Percentiles rank a stretch among this genome's conserved stretches.
Evolutionary conservation across 2,797 vertebrate genomes (phyloP).

Genomic region (Lerista edwardsae): DNA sequence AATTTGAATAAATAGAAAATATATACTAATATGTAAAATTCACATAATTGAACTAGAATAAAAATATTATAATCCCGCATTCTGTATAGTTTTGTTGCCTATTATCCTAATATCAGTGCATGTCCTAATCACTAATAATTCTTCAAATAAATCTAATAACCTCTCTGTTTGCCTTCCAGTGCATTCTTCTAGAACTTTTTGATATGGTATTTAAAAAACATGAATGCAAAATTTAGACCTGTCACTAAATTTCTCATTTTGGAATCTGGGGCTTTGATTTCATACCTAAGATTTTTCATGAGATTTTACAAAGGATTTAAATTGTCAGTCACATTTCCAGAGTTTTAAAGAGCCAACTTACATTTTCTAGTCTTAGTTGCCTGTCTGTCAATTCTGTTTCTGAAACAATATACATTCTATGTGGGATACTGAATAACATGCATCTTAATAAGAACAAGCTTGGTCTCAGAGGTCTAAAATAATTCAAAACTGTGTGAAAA

Average conservation of each 20-base stretch:
- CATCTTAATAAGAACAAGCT: neutral
- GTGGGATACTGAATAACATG: neutral
- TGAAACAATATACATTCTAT: neutral
- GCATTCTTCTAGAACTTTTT: accelerated
- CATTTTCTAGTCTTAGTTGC: neutral
- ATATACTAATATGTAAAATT: conserved; percentile 39
- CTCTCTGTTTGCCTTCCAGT: neutral
- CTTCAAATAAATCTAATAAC: neutral
- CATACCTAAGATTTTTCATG: neutral
- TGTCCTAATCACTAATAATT: neutral
- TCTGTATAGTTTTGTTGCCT: conserved; percentile 53
- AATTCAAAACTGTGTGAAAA: neutral
- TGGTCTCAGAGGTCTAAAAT: neutral
- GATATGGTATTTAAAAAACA: too few species aligned
- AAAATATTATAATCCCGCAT: conserved; percentile 44
- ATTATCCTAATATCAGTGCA: neutral
- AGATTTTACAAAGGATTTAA: neutral
- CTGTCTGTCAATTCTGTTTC: conserved; percentile 11
- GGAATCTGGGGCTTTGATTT: neutral
- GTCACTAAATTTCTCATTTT: neutral
- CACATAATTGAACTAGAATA: conserved; percentile 65
- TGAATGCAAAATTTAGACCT: neutral
- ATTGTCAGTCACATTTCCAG: neutral
- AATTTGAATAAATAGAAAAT: conserved; percentile 30
- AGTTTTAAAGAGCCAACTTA: neutral